A percentile compares a stretch with the other conserved stretches of the same genome.
phyloP scores from a whole-genome alignment of 2,888 invertebrate species.

The Melieria omissa region DNA sequence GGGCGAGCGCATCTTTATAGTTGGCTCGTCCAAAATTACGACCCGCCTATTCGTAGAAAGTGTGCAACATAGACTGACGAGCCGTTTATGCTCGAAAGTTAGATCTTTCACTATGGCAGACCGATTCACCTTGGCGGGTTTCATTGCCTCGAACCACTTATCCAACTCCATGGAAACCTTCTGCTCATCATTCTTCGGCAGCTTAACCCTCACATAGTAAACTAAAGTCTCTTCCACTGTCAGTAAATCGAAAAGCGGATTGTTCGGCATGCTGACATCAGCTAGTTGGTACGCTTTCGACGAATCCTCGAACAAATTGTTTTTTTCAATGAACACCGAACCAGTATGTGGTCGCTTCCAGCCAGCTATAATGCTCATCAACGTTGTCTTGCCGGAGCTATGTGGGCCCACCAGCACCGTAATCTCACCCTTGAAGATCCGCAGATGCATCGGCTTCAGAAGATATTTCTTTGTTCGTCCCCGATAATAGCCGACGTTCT shows the following conservation, averaged over 20 bases:
- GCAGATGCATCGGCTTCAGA: constrained; percentile 53
- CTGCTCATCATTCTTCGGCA: constrained; percentile 55
- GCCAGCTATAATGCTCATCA: constrained; percentile 88
- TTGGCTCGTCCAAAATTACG: constrained; percentile 58
- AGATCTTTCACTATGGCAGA: constrained; percentile 69
- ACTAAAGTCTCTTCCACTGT: constrained; percentile 83
- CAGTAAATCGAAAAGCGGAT: constrained; percentile 80
- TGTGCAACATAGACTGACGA: constrained; percentile 79
- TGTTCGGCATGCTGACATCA: constrained; percentile 84
- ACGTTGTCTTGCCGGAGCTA: constrained; percentile 91
- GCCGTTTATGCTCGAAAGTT: constrained; percentile 78
- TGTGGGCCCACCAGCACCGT: constrained; percentile 76
- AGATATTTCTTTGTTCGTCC: constrained; percentile 30
- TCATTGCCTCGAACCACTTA: constrained; percentile 73
- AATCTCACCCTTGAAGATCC: constrained; percentile 57
- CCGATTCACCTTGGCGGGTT: constrained; percentile 71
- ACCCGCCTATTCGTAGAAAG: constrained; percentile 75
- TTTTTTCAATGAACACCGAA: constrained; percentile 73
- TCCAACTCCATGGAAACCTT: constrained; percentile 70
- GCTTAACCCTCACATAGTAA: constrained; percentile 80
- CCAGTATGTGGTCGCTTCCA: constrained; percentile 74
- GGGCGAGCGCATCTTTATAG: constrained; percentile 72
- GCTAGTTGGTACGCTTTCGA: constrained; percentile 72
- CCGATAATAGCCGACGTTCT: constrained; percentile 42
- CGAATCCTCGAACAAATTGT: constrained; percentile 72